Conservation (phyloP, 23 tunicate species). For the Ascidia mentula region DNA sequence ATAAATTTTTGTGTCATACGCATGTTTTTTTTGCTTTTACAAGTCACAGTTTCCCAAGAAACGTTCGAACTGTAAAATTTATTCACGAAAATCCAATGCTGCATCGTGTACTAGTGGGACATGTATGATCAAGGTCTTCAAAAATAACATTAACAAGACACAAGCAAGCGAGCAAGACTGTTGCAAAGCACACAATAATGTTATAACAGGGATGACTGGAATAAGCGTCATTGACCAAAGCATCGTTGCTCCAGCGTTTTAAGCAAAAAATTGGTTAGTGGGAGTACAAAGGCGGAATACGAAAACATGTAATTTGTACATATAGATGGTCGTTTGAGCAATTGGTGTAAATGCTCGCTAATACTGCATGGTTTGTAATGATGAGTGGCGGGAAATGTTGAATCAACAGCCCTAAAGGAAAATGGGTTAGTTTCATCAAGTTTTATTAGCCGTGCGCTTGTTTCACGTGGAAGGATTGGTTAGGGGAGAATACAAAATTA, state of each 20-base stretch:
- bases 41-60: not conserved
- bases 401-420: not conserved
- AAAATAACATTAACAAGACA: not conserved
- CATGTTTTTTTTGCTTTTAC: not conserved
- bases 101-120: slow-evolving; percentile 2
- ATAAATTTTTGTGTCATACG: not conserved
- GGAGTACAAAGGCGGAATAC: not conserved
- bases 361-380: not conserved
- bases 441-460: not conserved
- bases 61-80: slow-evolving; percentile 2
- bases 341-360: not conserved
- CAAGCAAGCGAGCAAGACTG: slow-evolving; percentile 2
- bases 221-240: too few species aligned
- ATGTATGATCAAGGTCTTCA: not conserved
- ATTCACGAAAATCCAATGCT: slow-evolving; percentile 5
- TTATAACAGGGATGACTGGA: too few species aligned
- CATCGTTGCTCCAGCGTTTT: too few species aligned
- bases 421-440: not conserved
- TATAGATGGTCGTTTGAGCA: not conserved
- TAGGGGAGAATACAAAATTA: too few species aligned
- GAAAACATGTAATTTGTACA: not conserved
- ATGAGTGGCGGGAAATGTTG: not conserved
- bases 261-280: slow-evolving; percentile 4
- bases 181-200: not conserved
- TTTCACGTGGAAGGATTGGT: not conserved